Percentiles rank a stretch among this genome's conserved stretches.
Conservation (phyloP, 2,888 invertebrate genomes). For the Oscheius sp. region DNA sequence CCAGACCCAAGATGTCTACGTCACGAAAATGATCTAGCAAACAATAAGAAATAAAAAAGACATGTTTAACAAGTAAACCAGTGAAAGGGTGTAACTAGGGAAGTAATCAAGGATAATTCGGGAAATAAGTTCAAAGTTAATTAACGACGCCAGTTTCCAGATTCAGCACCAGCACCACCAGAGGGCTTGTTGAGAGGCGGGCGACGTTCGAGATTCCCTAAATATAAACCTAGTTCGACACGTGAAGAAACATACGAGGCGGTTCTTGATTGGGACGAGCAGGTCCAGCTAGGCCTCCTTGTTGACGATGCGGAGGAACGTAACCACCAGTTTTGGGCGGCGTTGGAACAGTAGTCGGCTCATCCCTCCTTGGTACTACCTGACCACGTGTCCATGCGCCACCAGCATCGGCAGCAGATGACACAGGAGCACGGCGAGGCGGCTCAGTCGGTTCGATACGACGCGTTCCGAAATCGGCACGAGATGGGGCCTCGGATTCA, state of each 20-base stretch:
- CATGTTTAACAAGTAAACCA: conserved; percentile 30
- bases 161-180: conserved; percentile 39
- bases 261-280: conserved; percentile 35
- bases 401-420: not conserved
- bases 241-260: conserved; percentile 27
- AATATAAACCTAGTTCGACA: conserved; percentile 12
- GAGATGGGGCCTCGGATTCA: conserved; percentile 5
- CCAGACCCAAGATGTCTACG: conserved; percentile 16
- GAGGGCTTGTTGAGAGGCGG: conserved; percentile 7
- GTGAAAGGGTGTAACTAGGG: conserved; percentile 15
- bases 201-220: not conserved
- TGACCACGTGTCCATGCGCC: conserved; percentile 25
- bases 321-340: not conserved
- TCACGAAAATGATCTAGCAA: conserved; percentile 17
- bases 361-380: conserved; percentile 12
- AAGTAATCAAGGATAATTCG: conserved; percentile 20
- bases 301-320: conserved; percentile 4
- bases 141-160: conserved; percentile 45
- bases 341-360: not conserved
- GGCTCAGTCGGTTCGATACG: conserved; percentile 7
- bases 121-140: conserved; percentile 9
- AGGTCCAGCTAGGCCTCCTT: conserved; percentile 30
- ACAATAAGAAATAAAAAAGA: conserved; percentile 21
- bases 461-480: conserved; percentile 25
- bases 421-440: not conserved